phyloP scores from a whole-genome alignment of 2,888 invertebrate genomes.

The Tetheella fluctuosa region DNA sequence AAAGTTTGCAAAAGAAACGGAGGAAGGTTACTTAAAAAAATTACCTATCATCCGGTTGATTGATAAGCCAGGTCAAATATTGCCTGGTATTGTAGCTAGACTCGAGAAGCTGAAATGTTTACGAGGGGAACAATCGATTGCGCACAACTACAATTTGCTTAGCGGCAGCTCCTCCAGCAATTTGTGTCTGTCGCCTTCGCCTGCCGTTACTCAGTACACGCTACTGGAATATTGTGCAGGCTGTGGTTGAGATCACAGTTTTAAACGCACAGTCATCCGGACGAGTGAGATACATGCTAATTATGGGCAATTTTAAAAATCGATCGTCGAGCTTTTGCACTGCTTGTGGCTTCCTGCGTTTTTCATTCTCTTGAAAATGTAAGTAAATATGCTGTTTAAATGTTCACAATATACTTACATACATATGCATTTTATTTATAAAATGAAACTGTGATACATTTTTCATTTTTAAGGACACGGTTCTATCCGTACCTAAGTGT shows the following conservation, averaged over 20 bases:
- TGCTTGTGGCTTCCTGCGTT: conserved; percentile 77
- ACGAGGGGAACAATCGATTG: conserved; percentile 68
- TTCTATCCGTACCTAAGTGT: no score
- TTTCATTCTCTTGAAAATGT: conserved; percentile 57
- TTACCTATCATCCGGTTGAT: not conserved
- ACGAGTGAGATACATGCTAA: conserved; percentile 80
- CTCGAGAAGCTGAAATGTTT: conserved; percentile 31
- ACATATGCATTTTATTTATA: no score
- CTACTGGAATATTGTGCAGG: conserved; percentile 80
- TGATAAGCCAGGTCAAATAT: not conserved
- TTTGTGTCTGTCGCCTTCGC: conserved; percentile 79
- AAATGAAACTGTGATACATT: conserved; percentile 7
- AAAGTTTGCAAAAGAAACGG: not conserved
- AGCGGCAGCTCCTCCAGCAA: conserved; percentile 78
- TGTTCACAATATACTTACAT: no score
- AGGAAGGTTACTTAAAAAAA: no score
- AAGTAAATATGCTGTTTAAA: conserved; percentile 47
- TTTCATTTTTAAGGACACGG: no score
- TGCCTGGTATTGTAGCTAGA: not conserved
- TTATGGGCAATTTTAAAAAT: conserved; percentile 83
- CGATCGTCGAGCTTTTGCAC: conserved; percentile 78
- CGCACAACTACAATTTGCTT: conserved; percentile 73
- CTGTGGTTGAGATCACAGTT: conserved; percentile 76
- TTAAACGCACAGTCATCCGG: conserved; percentile 75
- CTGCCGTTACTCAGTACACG: conserved; percentile 80